A percentile compares a stretch with the other conserved stretches of the same genome.
Conservation (phyloP, 2,113 vertebrate species). For the Peromyscus polionotus region DNA sequence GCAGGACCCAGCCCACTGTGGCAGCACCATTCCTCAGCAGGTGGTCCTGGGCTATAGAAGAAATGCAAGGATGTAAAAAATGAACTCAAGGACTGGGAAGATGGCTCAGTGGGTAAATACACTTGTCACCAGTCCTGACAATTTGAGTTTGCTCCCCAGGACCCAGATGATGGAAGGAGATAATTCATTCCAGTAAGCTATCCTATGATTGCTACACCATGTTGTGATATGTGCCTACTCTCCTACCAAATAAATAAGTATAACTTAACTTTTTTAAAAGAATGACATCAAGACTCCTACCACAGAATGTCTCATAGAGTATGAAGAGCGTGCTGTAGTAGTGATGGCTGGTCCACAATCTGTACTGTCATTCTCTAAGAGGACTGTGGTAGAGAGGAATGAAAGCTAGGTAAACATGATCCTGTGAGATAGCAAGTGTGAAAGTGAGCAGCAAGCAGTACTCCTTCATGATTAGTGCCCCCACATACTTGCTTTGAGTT, state of each 20-base stretch:
- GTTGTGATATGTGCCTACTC: neutral
- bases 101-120: too few relatives aligned
- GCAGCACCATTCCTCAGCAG: neutral
- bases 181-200: neutral
- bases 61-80: neutral
- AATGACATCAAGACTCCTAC: neutral
- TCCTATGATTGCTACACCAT: neutral
- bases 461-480: neutral
- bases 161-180: neutral
- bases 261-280: neutral
- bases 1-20: neutral
- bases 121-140: too few relatives aligned
- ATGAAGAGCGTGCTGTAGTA: neutral
- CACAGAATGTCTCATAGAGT: neutral
- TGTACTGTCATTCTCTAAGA: neutral
- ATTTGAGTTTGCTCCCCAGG: too few relatives aligned
- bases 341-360: neutral
- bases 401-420: neutral
- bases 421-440: neutral
- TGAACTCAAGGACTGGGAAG: neutral
- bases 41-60: neutral
- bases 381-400: neutral
- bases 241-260: neutral
- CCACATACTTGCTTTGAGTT: neutral
- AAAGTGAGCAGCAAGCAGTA: neutral